Evolutionary conservation across 1,140 invertebrate genomes (phyloP).

Genomic region (Gonatopus flavifemur): DNA sequence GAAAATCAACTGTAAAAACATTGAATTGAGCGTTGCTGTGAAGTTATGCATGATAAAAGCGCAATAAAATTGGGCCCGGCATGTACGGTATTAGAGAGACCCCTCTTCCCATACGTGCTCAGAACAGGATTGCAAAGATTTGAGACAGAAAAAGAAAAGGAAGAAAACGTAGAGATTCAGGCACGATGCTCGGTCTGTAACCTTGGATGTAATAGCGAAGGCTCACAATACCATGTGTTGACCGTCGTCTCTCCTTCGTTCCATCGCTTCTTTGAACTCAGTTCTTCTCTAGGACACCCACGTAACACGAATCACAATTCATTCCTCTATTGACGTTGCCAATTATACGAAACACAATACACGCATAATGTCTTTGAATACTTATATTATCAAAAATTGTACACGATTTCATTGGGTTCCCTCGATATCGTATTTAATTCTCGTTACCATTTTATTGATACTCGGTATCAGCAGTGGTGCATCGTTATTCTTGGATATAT

Average conservation of each 20-base stretch:
- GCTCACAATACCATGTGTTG: conserved; percentile 36
- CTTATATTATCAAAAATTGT: no score
- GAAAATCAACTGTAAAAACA: no score
- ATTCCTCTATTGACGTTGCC: neutral
- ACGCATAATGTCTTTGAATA: no score
- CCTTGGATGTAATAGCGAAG: conserved; percentile 41
- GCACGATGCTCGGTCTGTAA: conserved; percentile 26
- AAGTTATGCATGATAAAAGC: conserved; percentile 4
- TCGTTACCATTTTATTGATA: no score
- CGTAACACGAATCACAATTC: conserved; percentile 6
- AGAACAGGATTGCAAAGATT: neutral
- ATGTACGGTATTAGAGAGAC: neutral
- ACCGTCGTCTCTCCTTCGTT: conserved; percentile 21
- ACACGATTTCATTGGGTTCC: no score
- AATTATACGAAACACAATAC: no score
- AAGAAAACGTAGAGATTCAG: conserved; percentile 7
- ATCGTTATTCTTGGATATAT: no score
- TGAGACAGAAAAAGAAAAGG: neutral
- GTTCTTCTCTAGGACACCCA: conserved; percentile 14
- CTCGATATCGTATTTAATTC: no score
- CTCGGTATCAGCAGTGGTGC: no score
- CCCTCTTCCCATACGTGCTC: no score
- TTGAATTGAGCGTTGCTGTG: no score
- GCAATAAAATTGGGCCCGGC: conserved; percentile 19
- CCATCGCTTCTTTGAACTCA: neutral